Evolutionary conservation across 2,888 invertebrate genomes (phyloP), one percentile per base, ranked within the genome.

Genomic region (Tenthredo livida): DNA sequence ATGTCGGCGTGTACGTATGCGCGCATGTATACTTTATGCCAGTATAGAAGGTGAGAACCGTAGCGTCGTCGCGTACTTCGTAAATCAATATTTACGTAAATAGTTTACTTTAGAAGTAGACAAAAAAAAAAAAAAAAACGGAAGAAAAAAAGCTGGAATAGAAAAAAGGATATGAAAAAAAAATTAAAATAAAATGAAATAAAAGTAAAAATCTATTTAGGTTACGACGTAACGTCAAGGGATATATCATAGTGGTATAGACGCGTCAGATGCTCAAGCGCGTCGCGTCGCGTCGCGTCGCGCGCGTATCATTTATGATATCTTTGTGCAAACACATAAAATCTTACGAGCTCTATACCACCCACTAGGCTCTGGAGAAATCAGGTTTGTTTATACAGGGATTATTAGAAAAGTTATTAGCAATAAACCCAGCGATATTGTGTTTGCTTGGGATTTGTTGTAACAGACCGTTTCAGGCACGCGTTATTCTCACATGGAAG

Each of bases 341-440:
- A 83, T 70, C 83, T 83, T 83, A 83, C 83, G 83, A 83, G 83
- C 67, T 80, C 40, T 83, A 47, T 67, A 65, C 83, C 83, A 70
- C 83, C 83, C 70, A 83, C 83, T 50, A 70, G 47, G 83, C 83
- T 65, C 67, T 83, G 50, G 50, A 83, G 70, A 83, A 70, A 83
- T 83, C 83, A 67, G 83, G 70, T 83, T 83, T 83, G 83, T 83
- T 83, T 83, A 70, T 65, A 70, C 70, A 83, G 83, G 67, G 83
- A 70, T 83, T 83, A 83, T 83, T 83, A 83, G 83, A 83, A 65
- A 70, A 83, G 83, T 83, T 83, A 83, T 83, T 83, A 83, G 83
- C 83, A 83, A 83, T 83, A 83, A 83, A 83, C 21, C 83, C 21
- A 40, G 80, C 80, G 58, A 80, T 80, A 80, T 80, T 83, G 83